These are phyloP conservation scores for Callipepla squamata DNA, from an alignment of 2,113 vertebrate genomes.

Conservation along the genomic window DNA sequence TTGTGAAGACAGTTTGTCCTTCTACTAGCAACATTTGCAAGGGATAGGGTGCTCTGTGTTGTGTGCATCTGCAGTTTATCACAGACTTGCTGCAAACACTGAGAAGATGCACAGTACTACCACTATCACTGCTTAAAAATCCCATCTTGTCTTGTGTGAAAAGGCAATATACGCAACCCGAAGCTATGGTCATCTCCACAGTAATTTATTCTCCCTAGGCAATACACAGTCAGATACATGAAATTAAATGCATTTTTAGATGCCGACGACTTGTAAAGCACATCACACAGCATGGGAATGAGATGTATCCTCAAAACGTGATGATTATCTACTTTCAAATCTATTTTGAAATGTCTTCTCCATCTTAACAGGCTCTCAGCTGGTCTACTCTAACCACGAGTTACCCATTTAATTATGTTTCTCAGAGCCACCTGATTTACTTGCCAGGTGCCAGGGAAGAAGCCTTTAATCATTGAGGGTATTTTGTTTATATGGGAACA, in stretches of 20 bases:
- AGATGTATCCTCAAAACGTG: not conserved
- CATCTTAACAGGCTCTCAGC: not conserved
- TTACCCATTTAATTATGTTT: not conserved
- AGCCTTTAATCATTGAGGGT: accelerated
- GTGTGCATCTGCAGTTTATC: not conserved
- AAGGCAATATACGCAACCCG: not conserved
- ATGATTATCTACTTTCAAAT: not conserved
- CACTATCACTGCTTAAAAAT: accelerated
- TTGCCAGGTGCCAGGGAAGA: not conserved
- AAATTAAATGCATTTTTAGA: not conserved
- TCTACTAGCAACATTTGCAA: not conserved
- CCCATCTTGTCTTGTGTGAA: not conserved
- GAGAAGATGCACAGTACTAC: not conserved
- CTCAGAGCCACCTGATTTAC: not conserved
- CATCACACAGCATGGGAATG: not conserved
- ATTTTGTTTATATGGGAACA: not conserved
- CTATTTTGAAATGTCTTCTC: not conserved
- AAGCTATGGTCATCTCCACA: not conserved
- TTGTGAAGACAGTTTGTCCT: not conserved
- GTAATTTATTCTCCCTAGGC: not conserved
- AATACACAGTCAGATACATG: not conserved
- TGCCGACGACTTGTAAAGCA: not conserved
- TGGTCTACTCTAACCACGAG: not conserved
- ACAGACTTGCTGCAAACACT: not conserved
- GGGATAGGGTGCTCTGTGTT: not conserved